Conservation (phyloP, 2,113 vertebrate genomes). For the Chamaea fasciata region DNA sequence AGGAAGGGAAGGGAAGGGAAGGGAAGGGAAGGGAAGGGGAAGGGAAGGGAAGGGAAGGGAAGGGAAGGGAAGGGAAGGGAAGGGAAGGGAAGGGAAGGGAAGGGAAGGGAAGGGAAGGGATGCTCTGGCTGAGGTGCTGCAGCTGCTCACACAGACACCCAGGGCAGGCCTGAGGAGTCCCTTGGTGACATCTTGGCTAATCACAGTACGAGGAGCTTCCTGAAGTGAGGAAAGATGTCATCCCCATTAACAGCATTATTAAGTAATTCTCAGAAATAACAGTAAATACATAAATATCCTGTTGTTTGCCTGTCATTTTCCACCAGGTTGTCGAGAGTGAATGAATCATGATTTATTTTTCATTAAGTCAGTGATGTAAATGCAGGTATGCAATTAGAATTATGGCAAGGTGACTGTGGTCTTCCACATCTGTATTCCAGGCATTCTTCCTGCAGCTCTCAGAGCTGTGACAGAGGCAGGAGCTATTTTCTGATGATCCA, state of each 20-base stretch:
- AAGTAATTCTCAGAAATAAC: not conserved
- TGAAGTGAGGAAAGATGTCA: not conserved
- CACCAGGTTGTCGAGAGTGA: not conserved
- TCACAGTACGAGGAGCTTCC: not conserved
- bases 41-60: not conserved
- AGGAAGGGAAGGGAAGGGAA: too few species aligned
- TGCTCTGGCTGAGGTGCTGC: not conserved
- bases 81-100: not conserved
- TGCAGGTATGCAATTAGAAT: not conserved
- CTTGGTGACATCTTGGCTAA: not conserved
- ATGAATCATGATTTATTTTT: not conserved
- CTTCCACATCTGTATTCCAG: not conserved
- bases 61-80: not conserved
- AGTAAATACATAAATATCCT: not conserved
- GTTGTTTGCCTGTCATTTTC: not conserved
- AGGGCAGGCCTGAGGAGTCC: not conserved
- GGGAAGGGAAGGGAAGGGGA: not conserved
- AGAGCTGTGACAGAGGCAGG: not conserved
- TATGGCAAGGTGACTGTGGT: not conserved
- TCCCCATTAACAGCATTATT: not conserved
- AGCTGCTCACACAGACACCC: not conserved
- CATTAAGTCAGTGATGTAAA: not conserved
- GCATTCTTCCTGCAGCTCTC: not conserved
- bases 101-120: not conserved
- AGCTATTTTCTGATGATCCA: not conserved